Evolutionary conservation across 2,888 invertebrate species (phyloP).

Genomic region (Cordilura impudica): DNA sequence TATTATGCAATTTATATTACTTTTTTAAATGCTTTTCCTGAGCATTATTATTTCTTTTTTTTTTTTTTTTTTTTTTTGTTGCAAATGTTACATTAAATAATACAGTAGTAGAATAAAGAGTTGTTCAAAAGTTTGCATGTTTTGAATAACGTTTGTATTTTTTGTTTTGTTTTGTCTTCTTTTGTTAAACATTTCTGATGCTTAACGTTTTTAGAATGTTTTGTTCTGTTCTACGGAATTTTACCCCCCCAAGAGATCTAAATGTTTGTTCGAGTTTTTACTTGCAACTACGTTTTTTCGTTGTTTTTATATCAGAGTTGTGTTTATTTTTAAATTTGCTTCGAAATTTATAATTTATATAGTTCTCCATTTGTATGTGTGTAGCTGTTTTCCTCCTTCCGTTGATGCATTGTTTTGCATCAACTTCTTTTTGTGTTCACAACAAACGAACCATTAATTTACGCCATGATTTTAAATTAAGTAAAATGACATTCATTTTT

Average conservation of each 20-base stretch:
- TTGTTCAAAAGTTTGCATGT: background rate
- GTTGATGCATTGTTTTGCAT: conserved; percentile 13
- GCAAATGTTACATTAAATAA: background rate
- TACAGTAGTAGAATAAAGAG: background rate
- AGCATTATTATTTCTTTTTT: background rate
- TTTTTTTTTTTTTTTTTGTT: background rate
- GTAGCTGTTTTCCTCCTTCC: background rate
- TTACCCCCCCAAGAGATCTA: conserved; percentile 45
- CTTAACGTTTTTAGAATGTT: background rate
- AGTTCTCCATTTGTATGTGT: conserved; percentile 6
- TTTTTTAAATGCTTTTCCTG: too few relatives aligned
- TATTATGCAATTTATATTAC: conserved; percentile 37
- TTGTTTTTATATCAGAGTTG: background rate
- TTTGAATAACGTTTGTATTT: background rate
- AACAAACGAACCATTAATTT: conserved; percentile 63
- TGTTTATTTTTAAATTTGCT: background rate
- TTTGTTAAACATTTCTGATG: background rate
- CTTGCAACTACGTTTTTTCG: background rate
- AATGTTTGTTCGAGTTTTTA: conserved; percentile 26
- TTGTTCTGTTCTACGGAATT: background rate
- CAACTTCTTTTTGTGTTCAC: conserved; percentile 19
- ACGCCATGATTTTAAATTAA: conserved; percentile 64
- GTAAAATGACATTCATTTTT: conserved; percentile 54
- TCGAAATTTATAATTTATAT: background rate
- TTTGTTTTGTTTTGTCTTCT: background rate